phyloP scores from a whole-genome alignment of 2,113 vertebrate species.

The Lanius ludovicianus region DNA sequence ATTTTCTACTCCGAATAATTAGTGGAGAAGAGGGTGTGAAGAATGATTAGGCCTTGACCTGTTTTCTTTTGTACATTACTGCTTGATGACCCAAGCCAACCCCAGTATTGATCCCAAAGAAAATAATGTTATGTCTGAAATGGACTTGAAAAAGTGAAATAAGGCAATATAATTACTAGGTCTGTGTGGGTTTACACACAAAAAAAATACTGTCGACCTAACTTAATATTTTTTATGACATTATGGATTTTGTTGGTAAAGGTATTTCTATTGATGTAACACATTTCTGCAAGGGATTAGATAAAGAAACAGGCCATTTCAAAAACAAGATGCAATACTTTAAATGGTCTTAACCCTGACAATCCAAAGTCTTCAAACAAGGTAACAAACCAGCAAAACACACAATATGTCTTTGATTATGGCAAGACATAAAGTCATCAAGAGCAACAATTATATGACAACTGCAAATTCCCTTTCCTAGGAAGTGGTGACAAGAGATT shows the following conservation, averaged over 20 bases:
- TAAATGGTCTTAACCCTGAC: not conserved
- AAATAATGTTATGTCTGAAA: not conserved
- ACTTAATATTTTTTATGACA: constrained; percentile 49
- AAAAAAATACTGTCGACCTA: not conserved
- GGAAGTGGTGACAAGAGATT: not conserved
- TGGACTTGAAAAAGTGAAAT: constrained; percentile 7
- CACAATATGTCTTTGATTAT: not conserved
- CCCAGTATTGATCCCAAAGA: not conserved
- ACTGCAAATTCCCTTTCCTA: not conserved
- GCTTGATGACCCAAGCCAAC: not conserved
- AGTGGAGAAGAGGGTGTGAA: not conserved
- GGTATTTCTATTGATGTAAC: constrained; percentile 1
- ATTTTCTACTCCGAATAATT: not conserved
- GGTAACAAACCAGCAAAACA: not conserved
- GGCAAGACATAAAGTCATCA: not conserved
- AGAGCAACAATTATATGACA: not conserved
- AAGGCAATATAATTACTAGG: constrained; percentile 8
- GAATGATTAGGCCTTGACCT: constrained; percentile 11
- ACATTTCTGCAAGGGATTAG: not conserved
- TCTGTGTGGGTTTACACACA: not conserved
- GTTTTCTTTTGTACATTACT: constrained; percentile 11
- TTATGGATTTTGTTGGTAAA: constrained; percentile 50
- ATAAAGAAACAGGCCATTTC: not conserved
- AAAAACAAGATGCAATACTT: not conserved
- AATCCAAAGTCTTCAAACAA: not conserved